A percentile compares a stretch with the other conserved stretches of the same genome.
Evolutionary conservation across 2,888 invertebrate genomes (phyloP).

Genomic region (Drosophila paracracens): DNA sequence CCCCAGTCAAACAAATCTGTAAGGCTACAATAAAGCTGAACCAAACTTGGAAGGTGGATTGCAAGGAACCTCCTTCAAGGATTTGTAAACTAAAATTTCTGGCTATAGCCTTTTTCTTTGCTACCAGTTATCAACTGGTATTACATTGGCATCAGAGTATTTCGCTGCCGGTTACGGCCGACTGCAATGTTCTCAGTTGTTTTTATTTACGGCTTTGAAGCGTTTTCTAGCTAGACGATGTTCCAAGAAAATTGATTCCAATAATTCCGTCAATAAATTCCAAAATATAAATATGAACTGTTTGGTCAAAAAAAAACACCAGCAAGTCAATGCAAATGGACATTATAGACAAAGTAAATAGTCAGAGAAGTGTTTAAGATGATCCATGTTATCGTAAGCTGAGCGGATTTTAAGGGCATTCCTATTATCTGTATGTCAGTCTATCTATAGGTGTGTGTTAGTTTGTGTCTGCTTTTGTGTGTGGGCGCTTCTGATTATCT

Average conservation of each 20-base stretch:
- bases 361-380: not conserved
- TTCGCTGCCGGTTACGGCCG: not conserved
- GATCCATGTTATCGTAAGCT: not conserved
- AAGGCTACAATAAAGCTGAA: too few species aligned
- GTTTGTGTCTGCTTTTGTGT: constrained; percentile 2
- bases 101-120: not conserved
- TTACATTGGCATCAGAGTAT: not conserved
- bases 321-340: not conserved
- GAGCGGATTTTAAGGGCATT: not conserved
- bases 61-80: not conserved
- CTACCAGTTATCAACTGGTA: too few species aligned
- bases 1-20: not conserved
- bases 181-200: not conserved
- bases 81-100: not conserved
- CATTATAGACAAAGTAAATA: not conserved
- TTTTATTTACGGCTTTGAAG: not conserved
- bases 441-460: not conserved
- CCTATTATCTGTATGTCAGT: not conserved
- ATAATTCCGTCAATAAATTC: not conserved
- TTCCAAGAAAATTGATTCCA: not conserved
- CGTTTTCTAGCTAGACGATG: too few species aligned
- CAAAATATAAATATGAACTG: not conserved
- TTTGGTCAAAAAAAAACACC: not conserved
- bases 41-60: not conserved
- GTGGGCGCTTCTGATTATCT: constrained; percentile 13